Evolutionary conservation across 2,113 vertebrate species (phyloP).

Genomic region (Lasiurus cinereus): DNA sequence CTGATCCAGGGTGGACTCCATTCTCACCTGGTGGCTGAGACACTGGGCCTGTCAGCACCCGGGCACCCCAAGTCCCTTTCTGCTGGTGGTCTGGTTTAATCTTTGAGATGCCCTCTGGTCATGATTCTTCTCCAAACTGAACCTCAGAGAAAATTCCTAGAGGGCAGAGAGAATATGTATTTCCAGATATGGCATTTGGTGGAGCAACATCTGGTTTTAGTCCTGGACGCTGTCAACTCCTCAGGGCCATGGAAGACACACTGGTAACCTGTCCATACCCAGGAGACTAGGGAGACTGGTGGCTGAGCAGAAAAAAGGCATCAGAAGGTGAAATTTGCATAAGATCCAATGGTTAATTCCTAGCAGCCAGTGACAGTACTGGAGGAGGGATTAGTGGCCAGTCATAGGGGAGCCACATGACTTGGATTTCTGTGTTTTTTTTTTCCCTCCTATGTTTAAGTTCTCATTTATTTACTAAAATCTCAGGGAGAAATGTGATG

Average conservation of each 20-base stretch:
- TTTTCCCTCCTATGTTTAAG: not conserved
- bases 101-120: not conserved
- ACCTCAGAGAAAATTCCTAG: not conserved
- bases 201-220: not conserved
- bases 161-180: not conserved
- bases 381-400: not conserved
- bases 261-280: not conserved
- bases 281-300: not conserved
- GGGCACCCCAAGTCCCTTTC: not conserved
- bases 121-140: not conserved
- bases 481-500: not conserved
- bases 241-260: not conserved
- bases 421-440: not conserved
- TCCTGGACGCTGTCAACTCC: not conserved
- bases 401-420: accelerated
- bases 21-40: not conserved
- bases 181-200: not conserved
- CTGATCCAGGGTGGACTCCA: not conserved
- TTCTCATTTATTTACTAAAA: not conserved
- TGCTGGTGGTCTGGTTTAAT: not conserved
- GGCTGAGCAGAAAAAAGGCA: not conserved
- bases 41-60: not conserved
- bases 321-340: too few relatives aligned
- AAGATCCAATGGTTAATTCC: not conserved
- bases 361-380: not conserved